Conservation (phyloP, 2,113 vertebrate species). For the Agapornis roseicollis region DNA sequence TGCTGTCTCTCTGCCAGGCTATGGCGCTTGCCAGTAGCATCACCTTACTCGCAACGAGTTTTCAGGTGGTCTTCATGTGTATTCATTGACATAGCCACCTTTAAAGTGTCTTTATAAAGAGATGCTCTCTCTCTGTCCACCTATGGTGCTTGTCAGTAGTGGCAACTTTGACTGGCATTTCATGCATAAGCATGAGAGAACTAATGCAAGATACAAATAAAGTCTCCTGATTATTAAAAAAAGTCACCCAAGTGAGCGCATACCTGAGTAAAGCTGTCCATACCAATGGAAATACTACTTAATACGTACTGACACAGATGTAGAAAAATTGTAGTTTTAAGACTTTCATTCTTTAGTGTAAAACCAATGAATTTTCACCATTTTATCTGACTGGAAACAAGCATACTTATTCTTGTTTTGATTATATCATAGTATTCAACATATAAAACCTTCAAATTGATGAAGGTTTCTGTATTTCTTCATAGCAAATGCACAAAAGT, state of each 20-base stretch:
- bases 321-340: background rate
- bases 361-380: background rate
- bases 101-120: fast-evolving
- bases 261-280: background rate
- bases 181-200: fast-evolving
- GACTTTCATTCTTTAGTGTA: background rate
- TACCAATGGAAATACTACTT: background rate
- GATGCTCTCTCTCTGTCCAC: background rate
- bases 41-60: background rate
- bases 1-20: background rate
- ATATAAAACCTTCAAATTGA: background rate
- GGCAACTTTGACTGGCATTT: background rate
- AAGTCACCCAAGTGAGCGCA: background rate
- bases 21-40: background rate
- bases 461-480: background rate
- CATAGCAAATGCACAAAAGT: background rate
- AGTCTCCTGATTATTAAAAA: background rate
- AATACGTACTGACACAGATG: fast-evolving
- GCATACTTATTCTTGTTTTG: background rate
- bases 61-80: background rate
- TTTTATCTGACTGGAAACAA: background rate
- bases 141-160: fast-evolving
- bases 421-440: background rate
- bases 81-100: no score
- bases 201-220: fast-evolving